phyloP scores from a whole-genome alignment of 2,797 vertebrate genomes.

The Chiroxiphia lanceolata region DNA sequence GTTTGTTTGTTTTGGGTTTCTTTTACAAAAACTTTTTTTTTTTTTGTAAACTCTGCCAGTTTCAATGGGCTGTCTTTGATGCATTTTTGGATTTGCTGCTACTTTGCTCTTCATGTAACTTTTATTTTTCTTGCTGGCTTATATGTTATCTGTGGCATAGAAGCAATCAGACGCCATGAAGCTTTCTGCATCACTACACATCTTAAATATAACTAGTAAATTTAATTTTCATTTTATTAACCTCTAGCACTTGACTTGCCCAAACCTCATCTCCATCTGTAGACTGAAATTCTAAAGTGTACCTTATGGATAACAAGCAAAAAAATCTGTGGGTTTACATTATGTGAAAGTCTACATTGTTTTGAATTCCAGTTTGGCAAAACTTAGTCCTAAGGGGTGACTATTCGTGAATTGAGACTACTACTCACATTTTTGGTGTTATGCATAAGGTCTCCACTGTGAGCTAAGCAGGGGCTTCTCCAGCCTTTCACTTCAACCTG shows the following conservation, averaged over 20 bases:
- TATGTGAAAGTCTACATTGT: not conserved
- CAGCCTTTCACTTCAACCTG: not conserved
- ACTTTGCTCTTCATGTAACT: not conserved
- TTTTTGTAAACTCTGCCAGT: not conserved
- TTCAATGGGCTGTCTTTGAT: not conserved
- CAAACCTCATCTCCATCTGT: not conserved
- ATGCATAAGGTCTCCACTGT: accelerated
- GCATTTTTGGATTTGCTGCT: not conserved
- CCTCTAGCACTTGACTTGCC: not conserved
- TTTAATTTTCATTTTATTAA: not conserved
- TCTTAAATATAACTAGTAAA: not conserved
- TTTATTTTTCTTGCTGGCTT: not conserved
- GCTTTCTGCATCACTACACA: not conserved
- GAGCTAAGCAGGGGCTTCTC: not conserved
- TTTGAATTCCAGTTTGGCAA: not conserved
- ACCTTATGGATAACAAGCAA: not conserved
- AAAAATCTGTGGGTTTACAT: not conserved
- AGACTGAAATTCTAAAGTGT: not conserved
- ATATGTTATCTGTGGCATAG: not conserved
- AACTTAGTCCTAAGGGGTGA: not conserved
- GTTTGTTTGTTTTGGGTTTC: accelerated
- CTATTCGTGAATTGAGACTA: not conserved
- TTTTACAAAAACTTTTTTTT: not conserved
- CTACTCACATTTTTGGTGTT: not conserved
- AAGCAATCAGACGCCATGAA: not conserved